phyloP scores from a whole-genome alignment of 92 coral and sea anemone genomes.

The Epizoanthus illoricatus region DNA sequence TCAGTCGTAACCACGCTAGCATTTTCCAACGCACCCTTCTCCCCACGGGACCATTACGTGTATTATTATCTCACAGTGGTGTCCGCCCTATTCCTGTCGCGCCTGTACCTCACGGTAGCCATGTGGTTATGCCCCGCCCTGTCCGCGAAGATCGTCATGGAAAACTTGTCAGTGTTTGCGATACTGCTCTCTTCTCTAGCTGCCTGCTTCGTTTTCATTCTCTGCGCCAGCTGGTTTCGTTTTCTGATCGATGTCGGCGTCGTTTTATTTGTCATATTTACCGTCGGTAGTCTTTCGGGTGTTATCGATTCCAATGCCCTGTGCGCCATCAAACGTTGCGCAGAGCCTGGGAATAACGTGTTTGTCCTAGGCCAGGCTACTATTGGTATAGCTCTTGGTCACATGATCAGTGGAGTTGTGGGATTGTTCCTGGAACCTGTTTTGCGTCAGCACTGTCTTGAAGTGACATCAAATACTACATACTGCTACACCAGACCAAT shows the following conservation, averaged over 20 bases:
- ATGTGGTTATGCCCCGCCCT: conserved; percentile 16
- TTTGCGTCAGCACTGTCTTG: conserved; percentile 13
- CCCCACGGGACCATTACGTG: conserved; percentile 29
- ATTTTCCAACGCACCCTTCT: conserved; percentile 35
- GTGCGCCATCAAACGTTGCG: conserved; percentile 15
- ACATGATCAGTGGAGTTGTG: conserved; percentile 37
- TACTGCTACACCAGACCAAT: conserved; percentile 29
- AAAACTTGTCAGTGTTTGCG: not conserved
- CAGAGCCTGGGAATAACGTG: conserved; percentile 11
- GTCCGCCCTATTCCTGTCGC: conserved; percentile 3
- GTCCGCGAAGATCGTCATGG: conserved; percentile 5
- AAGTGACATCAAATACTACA: not conserved
- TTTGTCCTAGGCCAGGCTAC: conserved; percentile 27
- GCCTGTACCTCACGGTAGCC: conserved; percentile 5
- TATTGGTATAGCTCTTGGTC: conserved; percentile 28
- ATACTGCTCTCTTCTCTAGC: not conserved
- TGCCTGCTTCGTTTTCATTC: conserved; percentile 5
- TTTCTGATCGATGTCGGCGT: conserved; percentile 7
- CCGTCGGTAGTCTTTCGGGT: not conserved
- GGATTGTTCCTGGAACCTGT: conserved; percentile 33
- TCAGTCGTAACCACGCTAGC: conserved; percentile 14
- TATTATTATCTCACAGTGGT: conserved; percentile 14
- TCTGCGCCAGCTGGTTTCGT: conserved; percentile 31
- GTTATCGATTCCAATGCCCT: conserved; percentile 24
- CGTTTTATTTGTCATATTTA: not conserved